phyloP scores from a whole-genome alignment of 2,113 vertebrate genomes.

The Lampris incognitus region DNA sequence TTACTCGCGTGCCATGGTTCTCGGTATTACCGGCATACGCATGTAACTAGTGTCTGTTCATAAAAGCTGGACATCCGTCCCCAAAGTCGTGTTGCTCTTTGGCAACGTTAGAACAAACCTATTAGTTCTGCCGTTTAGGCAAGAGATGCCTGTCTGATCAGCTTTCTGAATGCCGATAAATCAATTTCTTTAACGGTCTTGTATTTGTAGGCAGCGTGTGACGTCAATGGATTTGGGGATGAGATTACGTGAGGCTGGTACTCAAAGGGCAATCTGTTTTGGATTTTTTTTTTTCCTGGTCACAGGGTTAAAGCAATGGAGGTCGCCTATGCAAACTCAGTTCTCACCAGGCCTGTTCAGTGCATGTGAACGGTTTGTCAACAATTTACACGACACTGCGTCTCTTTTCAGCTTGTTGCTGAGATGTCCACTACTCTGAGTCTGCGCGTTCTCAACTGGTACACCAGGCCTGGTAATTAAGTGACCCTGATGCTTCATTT shows the following conservation, averaged over 20 bases:
- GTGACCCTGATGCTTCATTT: background rate
- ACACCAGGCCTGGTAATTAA: slow-evolving; percentile 64
- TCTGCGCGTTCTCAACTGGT: slow-evolving; percentile 63
- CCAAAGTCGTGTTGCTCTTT: too few relatives aligned
- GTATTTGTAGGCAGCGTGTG: slow-evolving; percentile 7
- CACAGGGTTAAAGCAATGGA: background rate
- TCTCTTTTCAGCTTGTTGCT: background rate
- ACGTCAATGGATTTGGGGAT: slow-evolving; percentile 52
- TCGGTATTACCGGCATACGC: too few relatives aligned
- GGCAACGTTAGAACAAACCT: too few relatives aligned
- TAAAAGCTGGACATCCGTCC: too few relatives aligned
- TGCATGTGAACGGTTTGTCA: too few relatives aligned
- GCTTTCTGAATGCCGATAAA: background rate
- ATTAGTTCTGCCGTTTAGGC: too few relatives aligned
- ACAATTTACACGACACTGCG: background rate
- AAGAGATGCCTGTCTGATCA: too few relatives aligned
- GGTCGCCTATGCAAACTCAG: background rate
- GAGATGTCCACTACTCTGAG: slow-evolving; percentile 69
- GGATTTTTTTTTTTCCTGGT: background rate
- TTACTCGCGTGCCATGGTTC: too few relatives aligned
- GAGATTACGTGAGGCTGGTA: slow-evolving; percentile 35
- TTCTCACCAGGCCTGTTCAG: background rate
- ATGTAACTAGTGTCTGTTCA: too few relatives aligned
- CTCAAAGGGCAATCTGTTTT: background rate
- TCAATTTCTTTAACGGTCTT: background rate